A percentile compares a stretch with the other conserved stretches of the same genome.
These are phyloP conservation scores for Lasioglossum baleicum DNA, from an alignment of 1,140 invertebrate species.

Conservation along the genomic window DNA sequence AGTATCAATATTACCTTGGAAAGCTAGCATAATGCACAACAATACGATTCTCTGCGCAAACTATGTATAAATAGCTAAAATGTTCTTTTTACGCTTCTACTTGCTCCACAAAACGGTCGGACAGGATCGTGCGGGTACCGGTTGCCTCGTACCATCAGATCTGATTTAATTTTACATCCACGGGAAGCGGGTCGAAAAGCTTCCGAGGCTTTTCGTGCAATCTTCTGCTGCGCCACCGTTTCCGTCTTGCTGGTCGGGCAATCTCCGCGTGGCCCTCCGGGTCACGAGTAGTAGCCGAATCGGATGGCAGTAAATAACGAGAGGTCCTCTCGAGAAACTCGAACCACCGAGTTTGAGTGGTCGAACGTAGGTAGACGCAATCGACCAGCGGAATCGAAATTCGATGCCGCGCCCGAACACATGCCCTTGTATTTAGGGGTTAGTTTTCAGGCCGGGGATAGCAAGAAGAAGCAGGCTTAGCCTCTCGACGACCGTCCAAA, in stretches of 20 bases:
- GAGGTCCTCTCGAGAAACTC: constrained; percentile 68
- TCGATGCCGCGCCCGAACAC: constrained; percentile 62
- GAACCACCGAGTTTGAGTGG: constrained; percentile 57
- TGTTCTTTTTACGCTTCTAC: background rate
- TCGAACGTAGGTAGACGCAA: constrained; percentile 50
- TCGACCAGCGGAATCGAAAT: constrained; percentile 70
- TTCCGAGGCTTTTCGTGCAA: constrained; percentile 26
- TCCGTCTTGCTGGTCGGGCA: constrained; percentile 7
- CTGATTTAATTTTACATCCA: constrained; percentile 49
- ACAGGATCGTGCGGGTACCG: background rate
- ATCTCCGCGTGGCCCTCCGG: background rate
- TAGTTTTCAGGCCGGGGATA: constrained; percentile 52
- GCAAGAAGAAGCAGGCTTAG: constrained; percentile 44
- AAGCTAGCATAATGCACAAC: too few relatives aligned
- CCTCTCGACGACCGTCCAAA: constrained; percentile 37
- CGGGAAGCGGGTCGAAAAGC: constrained; percentile 10
- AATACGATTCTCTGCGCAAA: too few relatives aligned
- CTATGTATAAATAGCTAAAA: background rate
- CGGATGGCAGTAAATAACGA: constrained; percentile 73
- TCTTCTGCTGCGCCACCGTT: background rate
- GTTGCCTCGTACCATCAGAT: constrained; percentile 15
- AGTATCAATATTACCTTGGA: too few relatives aligned
- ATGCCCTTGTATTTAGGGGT: constrained; percentile 55
- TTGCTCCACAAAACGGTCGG: background rate
- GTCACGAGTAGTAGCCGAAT: constrained; percentile 58